Evolutionary conservation across 2,113 vertebrate species (phyloP).

Genomic region (Phylloscopus trochilus): DNA sequence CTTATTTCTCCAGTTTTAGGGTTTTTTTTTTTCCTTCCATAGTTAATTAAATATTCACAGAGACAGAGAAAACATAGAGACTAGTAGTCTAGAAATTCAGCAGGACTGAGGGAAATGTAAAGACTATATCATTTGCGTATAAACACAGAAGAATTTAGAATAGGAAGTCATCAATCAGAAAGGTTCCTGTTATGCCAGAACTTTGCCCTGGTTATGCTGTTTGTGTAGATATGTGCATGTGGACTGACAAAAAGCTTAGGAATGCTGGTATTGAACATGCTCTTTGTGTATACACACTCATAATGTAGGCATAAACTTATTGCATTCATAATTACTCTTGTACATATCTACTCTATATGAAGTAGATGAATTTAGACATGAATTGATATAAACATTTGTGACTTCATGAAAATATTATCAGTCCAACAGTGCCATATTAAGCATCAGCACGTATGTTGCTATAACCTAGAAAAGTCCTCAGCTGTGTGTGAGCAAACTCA

Average conservation of each 20-base stretch:
- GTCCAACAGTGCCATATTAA: background rate
- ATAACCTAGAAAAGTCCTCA: constrained; percentile 8
- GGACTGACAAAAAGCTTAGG: background rate
- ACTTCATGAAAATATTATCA: background rate
- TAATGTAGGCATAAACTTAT: background rate
- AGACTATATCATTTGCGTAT: background rate
- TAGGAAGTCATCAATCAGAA: background rate
- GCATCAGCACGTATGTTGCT: background rate
- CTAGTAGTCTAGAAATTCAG: background rate
- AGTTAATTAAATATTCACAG: background rate
- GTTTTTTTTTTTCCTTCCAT: background rate
- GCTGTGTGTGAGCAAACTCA: background rate
- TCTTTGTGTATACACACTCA: background rate
- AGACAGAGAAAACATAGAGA: background rate
- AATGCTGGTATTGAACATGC: background rate
- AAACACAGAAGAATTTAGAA: background rate
- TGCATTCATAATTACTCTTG: background rate
- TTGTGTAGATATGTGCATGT: rapidly evolving
- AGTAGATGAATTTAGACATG: background rate
- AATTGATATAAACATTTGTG: background rate
- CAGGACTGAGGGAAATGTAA: background rate
- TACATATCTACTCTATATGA: background rate
- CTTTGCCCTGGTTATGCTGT: background rate
- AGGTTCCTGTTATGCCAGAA: background rate
- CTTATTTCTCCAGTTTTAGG: background rate